Evolutionary conservation across 2,113 vertebrate genomes (phyloP).

Genomic region (Sprattus sprattus): DNA sequence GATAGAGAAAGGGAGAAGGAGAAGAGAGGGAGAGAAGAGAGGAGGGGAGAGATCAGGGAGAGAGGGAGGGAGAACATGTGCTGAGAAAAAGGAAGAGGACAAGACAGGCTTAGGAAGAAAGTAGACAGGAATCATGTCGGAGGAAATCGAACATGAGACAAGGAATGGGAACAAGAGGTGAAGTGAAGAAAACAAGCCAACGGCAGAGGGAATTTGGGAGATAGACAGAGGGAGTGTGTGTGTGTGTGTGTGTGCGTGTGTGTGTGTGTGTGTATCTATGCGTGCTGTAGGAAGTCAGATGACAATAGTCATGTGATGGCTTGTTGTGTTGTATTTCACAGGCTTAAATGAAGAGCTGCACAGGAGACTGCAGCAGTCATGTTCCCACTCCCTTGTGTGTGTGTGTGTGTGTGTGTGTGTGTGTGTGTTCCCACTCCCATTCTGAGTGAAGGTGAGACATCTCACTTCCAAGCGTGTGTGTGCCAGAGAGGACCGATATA

Average conservation of each 20-base stretch:
- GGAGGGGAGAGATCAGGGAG: not conserved
- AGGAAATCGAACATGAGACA: not conserved
- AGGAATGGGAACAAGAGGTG: not conserved
- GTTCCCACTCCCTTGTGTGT: constrained; percentile 5
- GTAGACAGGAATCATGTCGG: not conserved
- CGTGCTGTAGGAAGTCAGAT: not conserved
- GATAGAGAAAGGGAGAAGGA: too few species aligned
- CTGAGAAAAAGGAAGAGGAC: not conserved
- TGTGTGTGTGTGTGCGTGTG: too few species aligned
- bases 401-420: too few species aligned
- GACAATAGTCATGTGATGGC: not conserved
- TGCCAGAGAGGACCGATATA: not conserved
- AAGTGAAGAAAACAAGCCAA: not conserved
- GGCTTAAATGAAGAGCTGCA: not conserved
- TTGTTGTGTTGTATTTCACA: constrained; percentile 1
- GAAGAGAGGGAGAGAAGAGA: not conserved
- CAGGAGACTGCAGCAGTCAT: not conserved
- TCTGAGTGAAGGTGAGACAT: constrained; percentile 9
- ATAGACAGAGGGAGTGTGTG: not conserved
- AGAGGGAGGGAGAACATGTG: not conserved
- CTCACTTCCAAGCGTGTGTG: constrained; percentile 16
- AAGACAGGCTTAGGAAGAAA: not conserved
- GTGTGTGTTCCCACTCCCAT: constrained; percentile 9
- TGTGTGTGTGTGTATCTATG: too few species aligned
- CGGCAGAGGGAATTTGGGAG: not conserved